Base-by-base conservation (phyloP, 2,113 vertebrate species). In the Prolemur simus region DNA sequence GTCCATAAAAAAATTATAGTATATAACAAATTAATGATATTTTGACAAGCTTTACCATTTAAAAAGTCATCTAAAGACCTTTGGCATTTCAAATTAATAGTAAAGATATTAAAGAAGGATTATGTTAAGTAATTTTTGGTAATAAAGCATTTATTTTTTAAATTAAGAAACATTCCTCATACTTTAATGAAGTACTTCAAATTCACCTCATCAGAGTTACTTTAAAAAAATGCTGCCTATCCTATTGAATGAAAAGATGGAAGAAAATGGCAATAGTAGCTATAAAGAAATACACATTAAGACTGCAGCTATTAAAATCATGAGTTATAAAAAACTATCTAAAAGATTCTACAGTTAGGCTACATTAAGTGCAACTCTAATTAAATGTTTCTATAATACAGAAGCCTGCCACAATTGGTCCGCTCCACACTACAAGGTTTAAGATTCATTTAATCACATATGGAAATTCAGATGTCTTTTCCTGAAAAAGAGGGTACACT, bases 181-280 rank as follows among this genome's bases (percentile, higher is more conserved):
- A 25, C 12, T 42, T 93, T 56, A 91, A 64, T 82, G 32, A 87
- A 92, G 37, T 60, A 89, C 64, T 85, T 96, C 85, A 96, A 95
- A 92, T 64, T 87, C 6, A 92, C 60, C 60, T 63, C 64, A 93
- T 69, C 29, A 58, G 27, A 93, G 91, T 66, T 81, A 93, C 12
- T 74, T 21, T 8, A 56, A 89, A 81, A 88, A 89, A 73, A 69
- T 54, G 15, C 10, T 89, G 5, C 34, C 94, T 68, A 90, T 64
- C 37, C 49, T 84, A 83, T 0, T 91, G 54, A 93, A 73, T 34
- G 34, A 52, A 90, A 15, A 90, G 45, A 80, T 64, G 18, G 27
- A 91, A 91, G 69, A 64, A 76, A 81, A 42, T 94, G 32, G 13
- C 27, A 90, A 56, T 23, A 85, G 32, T 12, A 88, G 34, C 63